These are phyloP conservation scores for Pristionchus entomophagus DNA, from an alignment of 2,888 invertebrate species.

Conservation along the genomic window DNA sequence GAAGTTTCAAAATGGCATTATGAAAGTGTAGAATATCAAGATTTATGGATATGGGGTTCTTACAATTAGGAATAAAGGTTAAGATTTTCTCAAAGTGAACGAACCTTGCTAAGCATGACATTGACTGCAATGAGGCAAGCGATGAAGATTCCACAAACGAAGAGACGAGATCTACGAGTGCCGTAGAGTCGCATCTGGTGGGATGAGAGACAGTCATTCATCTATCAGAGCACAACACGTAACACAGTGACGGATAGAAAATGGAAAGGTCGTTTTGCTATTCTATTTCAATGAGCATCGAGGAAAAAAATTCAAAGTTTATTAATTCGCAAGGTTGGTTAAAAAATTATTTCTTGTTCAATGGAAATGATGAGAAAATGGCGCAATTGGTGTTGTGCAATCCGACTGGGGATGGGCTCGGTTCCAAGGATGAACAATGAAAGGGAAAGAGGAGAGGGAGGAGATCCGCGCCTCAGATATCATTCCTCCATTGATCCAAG, in stretches of 20 bases:
- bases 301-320: neutral
- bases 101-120: constrained; percentile 14
- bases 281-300: neutral
- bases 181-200: constrained; percentile 35
- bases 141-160: neutral
- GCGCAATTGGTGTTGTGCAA: constrained; percentile 10
- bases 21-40: too few species aligned
- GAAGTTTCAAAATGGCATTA: too few species aligned
- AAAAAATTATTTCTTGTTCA: neutral
- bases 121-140: constrained; percentile 13
- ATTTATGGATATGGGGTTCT: too few species aligned
- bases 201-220: neutral
- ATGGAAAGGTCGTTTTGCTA: too few species aligned
- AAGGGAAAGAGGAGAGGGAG: neutral
- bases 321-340: neutral
- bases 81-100: neutral
- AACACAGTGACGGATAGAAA: too few species aligned
- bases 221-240: neutral
- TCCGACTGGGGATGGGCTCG: neutral
- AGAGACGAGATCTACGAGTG: constrained; percentile 28
- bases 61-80: too few species aligned
- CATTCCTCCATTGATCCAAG: neutral
- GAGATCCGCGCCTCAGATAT: neutral
- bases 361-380: neutral
- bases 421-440: constrained; percentile 37